A percentile compares a stretch with the other conserved stretches of the same genome.
Evolutionary conservation across 1,140 invertebrate species (phyloP).

Genomic region (Augochlora pura): DNA sequence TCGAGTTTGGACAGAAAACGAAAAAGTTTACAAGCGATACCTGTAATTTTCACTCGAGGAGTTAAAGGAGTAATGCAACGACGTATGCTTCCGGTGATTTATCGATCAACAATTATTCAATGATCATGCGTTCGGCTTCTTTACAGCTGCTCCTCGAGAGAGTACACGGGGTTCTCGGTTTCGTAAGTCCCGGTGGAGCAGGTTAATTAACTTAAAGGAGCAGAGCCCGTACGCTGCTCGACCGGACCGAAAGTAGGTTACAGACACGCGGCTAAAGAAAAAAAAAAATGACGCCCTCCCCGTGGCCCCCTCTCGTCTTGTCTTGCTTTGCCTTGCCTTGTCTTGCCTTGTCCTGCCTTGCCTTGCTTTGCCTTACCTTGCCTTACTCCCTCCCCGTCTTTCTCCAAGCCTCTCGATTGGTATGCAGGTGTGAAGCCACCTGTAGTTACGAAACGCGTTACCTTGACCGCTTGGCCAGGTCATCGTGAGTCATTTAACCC

Average conservation of each 20-base stretch:
- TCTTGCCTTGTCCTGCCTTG: neutral
- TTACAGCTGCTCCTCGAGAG: neutral
- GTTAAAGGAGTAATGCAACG: no score
- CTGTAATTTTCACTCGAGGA: no score
- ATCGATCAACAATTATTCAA: no score
- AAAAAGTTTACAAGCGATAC: no score
- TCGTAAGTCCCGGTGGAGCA: slow-evolving; percentile 7
- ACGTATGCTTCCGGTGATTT: no score
- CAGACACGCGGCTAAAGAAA: slow-evolving; percentile 22
- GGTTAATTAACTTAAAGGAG: slow-evolving; percentile 30
- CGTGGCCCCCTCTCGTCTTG: neutral
- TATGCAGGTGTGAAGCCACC: slow-evolving; percentile 49
- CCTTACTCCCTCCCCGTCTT: neutral
- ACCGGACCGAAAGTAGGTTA: slow-evolving; percentile 43
- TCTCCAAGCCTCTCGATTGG: slow-evolving; percentile 11
- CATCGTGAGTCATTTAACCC: slow-evolving; percentile 43
- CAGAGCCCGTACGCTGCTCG: neutral
- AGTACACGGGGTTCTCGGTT: neutral
- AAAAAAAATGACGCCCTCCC: slow-evolving; percentile 11
- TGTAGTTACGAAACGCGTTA: slow-evolving; percentile 52
- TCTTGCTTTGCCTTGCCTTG: neutral
- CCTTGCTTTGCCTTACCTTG: no score
- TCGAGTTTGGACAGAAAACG: no score
- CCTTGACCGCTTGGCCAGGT: slow-evolving; percentile 58
- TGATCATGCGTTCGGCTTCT: neutral